Percentiles rank a stretch among this genome's conserved stretches.
phyloP scores from a whole-genome alignment of 2,797 vertebrate species.

The Morus bassanus region DNA sequence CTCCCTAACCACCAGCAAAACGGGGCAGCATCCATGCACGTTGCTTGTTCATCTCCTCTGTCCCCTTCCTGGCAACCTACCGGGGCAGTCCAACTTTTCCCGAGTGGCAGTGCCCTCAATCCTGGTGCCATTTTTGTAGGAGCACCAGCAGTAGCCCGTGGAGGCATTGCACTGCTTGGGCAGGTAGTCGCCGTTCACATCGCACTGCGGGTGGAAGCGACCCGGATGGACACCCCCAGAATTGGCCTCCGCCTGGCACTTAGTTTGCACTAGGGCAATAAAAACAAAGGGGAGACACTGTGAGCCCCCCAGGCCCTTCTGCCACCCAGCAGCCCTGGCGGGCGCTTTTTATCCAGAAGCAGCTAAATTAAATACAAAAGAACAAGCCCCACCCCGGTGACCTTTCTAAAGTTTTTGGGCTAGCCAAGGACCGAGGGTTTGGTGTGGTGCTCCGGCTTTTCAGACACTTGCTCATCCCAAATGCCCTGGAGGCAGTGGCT shows the following conservation, averaged over 20 bases:
- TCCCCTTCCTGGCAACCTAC: slow-evolving; percentile 57
- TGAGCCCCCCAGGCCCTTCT: background rate
- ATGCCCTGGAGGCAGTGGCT: background rate
- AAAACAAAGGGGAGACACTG: slow-evolving; percentile 19
- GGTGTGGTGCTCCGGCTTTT: background rate
- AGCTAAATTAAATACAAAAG: background rate
- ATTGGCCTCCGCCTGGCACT: slow-evolving; percentile 79
- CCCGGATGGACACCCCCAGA: slow-evolving; percentile 63
- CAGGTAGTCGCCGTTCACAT: slow-evolving; percentile 83
- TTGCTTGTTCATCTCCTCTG: background rate
- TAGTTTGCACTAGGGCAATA: slow-evolving; percentile 75
- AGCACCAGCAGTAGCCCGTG: slow-evolving; percentile 93
- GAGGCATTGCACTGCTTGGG: slow-evolving; percentile 86
- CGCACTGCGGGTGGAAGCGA: slow-evolving; percentile 81
- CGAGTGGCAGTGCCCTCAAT: slow-evolving; percentile 78
- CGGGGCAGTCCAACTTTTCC: slow-evolving; percentile 63
- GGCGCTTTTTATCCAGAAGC: background rate
- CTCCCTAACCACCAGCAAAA: background rate
- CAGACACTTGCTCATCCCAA: background rate
- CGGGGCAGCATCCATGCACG: fast-evolving
- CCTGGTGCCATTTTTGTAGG: slow-evolving; percentile 79
- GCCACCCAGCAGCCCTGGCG: fast-evolving
- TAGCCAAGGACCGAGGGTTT: background rate
- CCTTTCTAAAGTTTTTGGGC: background rate
- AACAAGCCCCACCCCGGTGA: fast-evolving